A percentile compares a stretch with the other conserved stretches of the same genome.
These are phyloP conservation scores for Rhagoletis zephyria DNA, from an alignment of 1,140 invertebrate genomes.

Conservation along the genomic window DNA sequence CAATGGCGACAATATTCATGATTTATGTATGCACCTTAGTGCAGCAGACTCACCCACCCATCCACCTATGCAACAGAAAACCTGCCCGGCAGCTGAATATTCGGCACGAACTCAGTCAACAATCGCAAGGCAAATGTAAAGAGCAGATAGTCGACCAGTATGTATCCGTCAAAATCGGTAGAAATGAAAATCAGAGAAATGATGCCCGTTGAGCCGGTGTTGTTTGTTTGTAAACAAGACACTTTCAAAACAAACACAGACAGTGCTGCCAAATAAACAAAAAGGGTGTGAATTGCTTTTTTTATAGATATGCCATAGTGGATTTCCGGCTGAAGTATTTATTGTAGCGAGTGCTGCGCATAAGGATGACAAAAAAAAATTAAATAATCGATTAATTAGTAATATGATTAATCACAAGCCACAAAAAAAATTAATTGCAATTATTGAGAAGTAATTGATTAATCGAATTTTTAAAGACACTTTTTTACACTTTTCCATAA, in stretches of 20 bases:
- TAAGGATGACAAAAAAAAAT: no score
- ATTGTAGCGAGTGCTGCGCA: no score
- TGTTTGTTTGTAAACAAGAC: slow-evolving; percentile 26
- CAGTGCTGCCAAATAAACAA: background rate
- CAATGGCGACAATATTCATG: background rate
- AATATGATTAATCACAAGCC: no score
- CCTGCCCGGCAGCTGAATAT: background rate
- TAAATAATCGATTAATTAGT: no score
- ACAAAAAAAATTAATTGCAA: no score
- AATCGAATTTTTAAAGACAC: no score
- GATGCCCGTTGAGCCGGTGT: background rate
- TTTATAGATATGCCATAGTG: no score
- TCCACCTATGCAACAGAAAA: background rate
- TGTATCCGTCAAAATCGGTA: background rate
- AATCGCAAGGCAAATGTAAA: background rate
- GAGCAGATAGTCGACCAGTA: background rate
- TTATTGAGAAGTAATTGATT: no score
- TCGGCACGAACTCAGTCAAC: background rate
- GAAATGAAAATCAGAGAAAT: background rate
- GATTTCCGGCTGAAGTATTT: no score
- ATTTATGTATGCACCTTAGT: background rate
- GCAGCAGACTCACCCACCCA: background rate
- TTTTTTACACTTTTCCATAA: no score
- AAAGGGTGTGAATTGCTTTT: no score
- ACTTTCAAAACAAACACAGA: background rate